Conservation (phyloP, 2,797 vertebrate genomes). For the Coluber constrictor region DNA sequence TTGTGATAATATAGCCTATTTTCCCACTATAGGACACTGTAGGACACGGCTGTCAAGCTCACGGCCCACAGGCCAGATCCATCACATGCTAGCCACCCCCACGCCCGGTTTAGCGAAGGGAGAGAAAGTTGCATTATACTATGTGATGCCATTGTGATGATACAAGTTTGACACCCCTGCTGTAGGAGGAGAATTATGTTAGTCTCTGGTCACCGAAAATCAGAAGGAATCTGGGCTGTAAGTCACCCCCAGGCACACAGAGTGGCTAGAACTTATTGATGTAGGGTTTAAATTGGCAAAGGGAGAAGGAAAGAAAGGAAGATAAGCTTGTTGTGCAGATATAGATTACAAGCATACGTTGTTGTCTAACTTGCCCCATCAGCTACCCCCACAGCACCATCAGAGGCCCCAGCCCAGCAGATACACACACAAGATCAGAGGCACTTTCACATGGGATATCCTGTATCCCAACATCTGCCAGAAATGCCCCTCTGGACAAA, state of each 20-base stretch:
- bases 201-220: background rate
- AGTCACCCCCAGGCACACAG: background rate
- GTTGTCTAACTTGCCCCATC: background rate
- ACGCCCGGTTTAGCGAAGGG: no score
- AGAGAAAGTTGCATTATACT: no score
- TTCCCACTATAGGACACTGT: background rate
- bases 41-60: background rate
- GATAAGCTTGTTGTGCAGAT: background rate
- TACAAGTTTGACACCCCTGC: no score
- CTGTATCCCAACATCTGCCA: background rate
- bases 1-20: background rate
- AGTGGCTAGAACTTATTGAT: background rate
- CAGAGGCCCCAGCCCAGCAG: background rate
- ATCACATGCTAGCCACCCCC: no score
- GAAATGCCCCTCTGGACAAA: background rate
- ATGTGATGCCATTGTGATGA: no score
- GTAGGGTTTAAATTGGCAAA: background rate
- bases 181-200: background rate
- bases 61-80: accelerated
- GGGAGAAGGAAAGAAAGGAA: background rate
- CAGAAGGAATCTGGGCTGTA: background rate
- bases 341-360: background rate
- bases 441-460: background rate
- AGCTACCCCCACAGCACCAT: background rate
- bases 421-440: background rate